Percentiles rank a stretch among this genome's conserved stretches.
Evolutionary conservation across 2,797 vertebrate genomes (phyloP).

Genomic region (Rhynchotus rufescens): DNA sequence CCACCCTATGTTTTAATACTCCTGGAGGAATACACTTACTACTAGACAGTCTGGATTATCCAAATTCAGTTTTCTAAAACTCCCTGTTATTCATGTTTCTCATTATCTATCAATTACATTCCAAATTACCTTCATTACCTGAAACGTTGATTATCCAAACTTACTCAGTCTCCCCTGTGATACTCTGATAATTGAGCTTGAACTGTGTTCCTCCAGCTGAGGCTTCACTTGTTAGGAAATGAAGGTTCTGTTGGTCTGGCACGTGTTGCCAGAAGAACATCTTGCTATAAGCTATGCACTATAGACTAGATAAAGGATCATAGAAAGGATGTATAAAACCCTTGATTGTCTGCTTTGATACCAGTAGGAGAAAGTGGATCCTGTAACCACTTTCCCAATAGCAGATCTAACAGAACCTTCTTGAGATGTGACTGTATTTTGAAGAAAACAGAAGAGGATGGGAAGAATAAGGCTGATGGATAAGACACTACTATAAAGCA

Average conservation of each 20-base stretch:
- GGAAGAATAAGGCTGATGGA: not conserved
- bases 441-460: not conserved
- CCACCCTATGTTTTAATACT: not conserved
- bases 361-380: not conserved
- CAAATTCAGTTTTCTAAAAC: slow-evolving; percentile 26
- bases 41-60: not conserved
- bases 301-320: not conserved
- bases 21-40: not conserved
- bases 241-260: not conserved
- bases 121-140: slow-evolving; percentile 60
- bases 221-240: slow-evolving; percentile 4
- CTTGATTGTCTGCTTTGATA: not conserved
- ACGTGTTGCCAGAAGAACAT: not conserved
- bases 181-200: slow-evolving; percentile 49
- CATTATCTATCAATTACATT: slow-evolving; percentile 58
- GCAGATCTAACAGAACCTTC: not conserved
- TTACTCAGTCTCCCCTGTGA: slow-evolving; percentile 14
- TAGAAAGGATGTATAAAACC: not conserved
- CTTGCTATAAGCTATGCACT: not conserved
- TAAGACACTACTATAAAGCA: not conserved
- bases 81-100: slow-evolving; percentile 56
- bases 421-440: not conserved
- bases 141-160: slow-evolving; percentile 48
- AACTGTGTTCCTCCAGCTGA: not conserved
- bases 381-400: not conserved